Percentiles rank a stretch among this genome's conserved stretches.
Evolutionary conservation across 2,797 vertebrate species (phyloP).

Genomic region (Austrolebias charrua): DNA sequence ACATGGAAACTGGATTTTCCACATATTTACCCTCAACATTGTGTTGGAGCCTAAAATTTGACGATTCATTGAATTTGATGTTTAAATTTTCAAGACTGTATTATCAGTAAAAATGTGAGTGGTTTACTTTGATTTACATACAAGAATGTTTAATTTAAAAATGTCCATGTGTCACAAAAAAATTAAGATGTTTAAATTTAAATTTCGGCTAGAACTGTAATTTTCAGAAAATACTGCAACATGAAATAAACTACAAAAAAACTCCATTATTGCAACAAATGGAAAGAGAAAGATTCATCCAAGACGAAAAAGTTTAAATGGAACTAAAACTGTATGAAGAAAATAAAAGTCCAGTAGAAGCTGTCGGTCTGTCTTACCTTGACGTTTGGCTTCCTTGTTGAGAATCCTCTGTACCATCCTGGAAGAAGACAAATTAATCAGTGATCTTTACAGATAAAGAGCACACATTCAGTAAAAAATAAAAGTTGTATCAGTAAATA

Average conservation of each 20-base stretch:
- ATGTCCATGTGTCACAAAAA: too few species aligned
- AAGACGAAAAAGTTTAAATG: not conserved
- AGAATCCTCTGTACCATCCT: constrained; percentile 83
- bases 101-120: too few species aligned
- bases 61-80: too few species aligned
- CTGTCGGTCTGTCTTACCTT: constrained; percentile 65
- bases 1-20: not conserved
- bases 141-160: too few species aligned
- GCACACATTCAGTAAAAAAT: constrained; percentile 1
- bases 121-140: too few species aligned
- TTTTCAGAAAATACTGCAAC: not conserved
- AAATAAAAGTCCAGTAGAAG: not conserved
- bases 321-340: not conserved
- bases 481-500: constrained; percentile 6
- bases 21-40: not conserved
- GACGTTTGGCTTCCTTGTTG: constrained; percentile 75
- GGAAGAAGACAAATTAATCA: constrained; percentile 38
- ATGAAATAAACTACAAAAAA: too few species aligned
- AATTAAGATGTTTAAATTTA: not conserved
- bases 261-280: not conserved
- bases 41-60: not conserved
- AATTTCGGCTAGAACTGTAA: not conserved
- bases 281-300: not conserved
- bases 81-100: too few species aligned
- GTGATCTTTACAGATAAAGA: constrained; percentile 15